Evolutionary conservation across 2,797 vertebrate species (phyloP).

Genomic region (Emydoidea blandingii): DNA sequence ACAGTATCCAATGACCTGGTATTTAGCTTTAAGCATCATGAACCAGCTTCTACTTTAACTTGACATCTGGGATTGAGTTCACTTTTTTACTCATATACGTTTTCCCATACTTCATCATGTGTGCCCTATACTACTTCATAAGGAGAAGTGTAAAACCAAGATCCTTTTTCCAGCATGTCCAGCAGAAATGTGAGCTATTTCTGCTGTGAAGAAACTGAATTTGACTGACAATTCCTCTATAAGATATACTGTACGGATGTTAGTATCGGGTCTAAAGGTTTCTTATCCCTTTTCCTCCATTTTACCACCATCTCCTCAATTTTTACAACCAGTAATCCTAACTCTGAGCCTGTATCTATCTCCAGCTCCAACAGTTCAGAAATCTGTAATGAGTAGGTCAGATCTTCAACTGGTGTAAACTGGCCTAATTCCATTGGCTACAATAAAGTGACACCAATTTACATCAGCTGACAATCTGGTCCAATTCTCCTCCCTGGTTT

Average conservation of each 20-base stretch:
- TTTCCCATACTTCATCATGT: slow-evolving; percentile 9
- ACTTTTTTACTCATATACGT: background rate
- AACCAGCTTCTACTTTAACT: background rate
- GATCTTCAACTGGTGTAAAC: slow-evolving; percentile 33
- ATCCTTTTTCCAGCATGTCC: background rate
- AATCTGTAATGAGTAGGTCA: slow-evolving; percentile 58
- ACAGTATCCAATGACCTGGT: background rate
- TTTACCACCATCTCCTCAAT: background rate
- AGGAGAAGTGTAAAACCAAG: slow-evolving; percentile 8
- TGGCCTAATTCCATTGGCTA: slow-evolving; percentile 41
- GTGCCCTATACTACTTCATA: slow-evolving; percentile 14
- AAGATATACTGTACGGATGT: background rate
- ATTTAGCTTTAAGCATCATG: background rate
- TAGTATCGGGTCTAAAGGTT: background rate
- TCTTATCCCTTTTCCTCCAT: slow-evolving; percentile 12
- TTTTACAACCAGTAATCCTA: slow-evolving; percentile 36
- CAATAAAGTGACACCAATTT: slow-evolving; percentile 31
- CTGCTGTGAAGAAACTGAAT: background rate
- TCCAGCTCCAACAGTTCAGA: slow-evolving; percentile 30
- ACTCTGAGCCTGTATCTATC: background rate
- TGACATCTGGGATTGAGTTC: background rate
- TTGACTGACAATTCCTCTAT: background rate
- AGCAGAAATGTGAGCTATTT: background rate
- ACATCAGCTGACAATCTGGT: background rate
- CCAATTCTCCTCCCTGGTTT: background rate